Percentiles rank a stretch among this genome's conserved stretches.
Conservation (phyloP, 2,797 vertebrate genomes). For the Malurus leucopterus region DNA sequence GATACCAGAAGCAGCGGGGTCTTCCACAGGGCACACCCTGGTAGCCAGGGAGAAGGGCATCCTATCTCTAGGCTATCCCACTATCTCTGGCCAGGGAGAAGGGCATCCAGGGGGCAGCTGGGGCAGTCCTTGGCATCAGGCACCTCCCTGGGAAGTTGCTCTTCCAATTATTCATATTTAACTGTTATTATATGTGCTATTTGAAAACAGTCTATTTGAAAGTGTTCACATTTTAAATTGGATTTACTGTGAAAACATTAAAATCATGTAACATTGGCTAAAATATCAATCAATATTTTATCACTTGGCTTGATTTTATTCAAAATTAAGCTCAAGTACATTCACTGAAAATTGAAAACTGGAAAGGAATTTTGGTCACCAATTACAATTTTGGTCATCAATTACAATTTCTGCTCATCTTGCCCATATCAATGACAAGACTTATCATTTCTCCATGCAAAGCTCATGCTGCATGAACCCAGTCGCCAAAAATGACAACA, state of each 20-base stretch:
- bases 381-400: neutral
- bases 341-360: neutral
- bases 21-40: neutral
- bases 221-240: neutral
- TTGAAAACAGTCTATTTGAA: neutral
- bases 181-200: neutral
- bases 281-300: neutral
- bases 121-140: neutral
- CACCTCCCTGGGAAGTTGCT: neutral
- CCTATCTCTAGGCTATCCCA: too few species aligned
- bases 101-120: neutral
- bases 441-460: neutral
- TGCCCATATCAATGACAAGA: neutral
- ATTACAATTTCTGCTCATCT: neutral
- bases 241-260: neutral
- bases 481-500: neutral
- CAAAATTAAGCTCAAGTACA: neutral
- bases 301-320: neutral
- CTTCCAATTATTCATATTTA: neutral
- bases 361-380: neutral
- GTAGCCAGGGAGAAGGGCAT: neutral
- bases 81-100: neutral
- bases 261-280: neutral
- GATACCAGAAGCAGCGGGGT: accelerated
- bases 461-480: neutral